Evolutionary conservation across 2,888 invertebrate genomes (phyloP).

Genomic region (Pediacus dermestoides): DNA sequence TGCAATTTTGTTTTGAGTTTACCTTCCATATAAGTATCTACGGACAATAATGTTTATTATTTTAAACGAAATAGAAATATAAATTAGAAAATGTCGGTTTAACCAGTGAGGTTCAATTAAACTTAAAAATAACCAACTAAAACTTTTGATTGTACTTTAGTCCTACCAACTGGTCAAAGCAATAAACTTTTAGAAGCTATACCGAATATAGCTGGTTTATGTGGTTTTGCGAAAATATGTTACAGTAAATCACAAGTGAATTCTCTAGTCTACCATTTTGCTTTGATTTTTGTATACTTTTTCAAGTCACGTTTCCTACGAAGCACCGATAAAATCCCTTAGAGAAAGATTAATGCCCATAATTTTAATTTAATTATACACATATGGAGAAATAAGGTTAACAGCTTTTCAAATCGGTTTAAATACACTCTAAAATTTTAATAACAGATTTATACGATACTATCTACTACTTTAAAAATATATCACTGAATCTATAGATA

Average conservation of each 20-base stretch:
- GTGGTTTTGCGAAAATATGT: conserved; percentile 1
- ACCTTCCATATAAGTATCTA: no score
- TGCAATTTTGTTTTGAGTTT: no score
- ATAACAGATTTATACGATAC: no score
- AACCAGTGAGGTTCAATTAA: conserved; percentile 1
- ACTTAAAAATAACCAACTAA: conserved; percentile 2
- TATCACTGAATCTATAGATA: no score
- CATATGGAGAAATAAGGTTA: conserved; percentile 2
- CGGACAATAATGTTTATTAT: no score
- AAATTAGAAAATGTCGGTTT: conserved; percentile 1
- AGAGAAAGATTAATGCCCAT: conserved; percentile 1
- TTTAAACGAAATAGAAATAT: background rate
- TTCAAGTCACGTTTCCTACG: conserved; percentile 1
- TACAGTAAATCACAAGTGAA: conserved; percentile 2
- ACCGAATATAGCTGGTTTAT: background rate
- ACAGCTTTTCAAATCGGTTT: no score
- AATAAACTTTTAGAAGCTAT: conserved; percentile 2
- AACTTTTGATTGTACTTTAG: conserved; percentile 1
- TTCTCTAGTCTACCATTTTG: conserved; percentile 2
- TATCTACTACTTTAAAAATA: no score
- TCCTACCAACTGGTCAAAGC: background rate
- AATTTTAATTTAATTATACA: background rate
- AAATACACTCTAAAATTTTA: no score
- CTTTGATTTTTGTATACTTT: conserved; percentile 1
- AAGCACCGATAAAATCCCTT: conserved; percentile 1